Base-by-base conservation (phyloP, 2,888 invertebrate species). In the Hirtodrosophila trivittata region DNA sequence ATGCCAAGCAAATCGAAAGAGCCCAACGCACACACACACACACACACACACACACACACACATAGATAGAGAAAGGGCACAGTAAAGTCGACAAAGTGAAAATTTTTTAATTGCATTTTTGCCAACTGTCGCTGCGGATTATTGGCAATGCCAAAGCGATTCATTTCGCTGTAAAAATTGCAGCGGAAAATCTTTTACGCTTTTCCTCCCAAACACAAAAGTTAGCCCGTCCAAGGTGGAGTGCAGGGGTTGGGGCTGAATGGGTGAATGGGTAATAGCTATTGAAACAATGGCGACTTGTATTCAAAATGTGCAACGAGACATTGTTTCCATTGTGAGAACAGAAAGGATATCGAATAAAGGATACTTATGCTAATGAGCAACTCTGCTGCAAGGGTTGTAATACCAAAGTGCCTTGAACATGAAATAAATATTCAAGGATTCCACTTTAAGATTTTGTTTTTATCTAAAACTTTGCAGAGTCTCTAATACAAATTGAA, bases 61-160 rank as follows among this genome's bases (percentile, higher is more conserved):
- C 64, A 54, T 13, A 39, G 37, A 41, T 43, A 49, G 13, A 46
- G 18, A 10, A 13, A 38, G 12, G 42, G 50, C n/a, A 49, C 18
- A 30, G 38, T 12, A 52, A 72, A 54, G 68, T 62, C 72, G 50
- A 77, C 69, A 78, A 76, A 84, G 84, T 75, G 77, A 85, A 81
- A 66, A 85, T 85, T 87, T 85, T 84, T 87, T 84, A 84, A 84
- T 84, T 84, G 87, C 83, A 84, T 84, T 84, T 82, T 77, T 87
- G 67, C 84, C 87, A 84, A 84, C 84, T 84, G 84, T 84, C 87
- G 66, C 77, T 75, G 66, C 59, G 75, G 85, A 84, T 87, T 84
- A 81, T 85, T 83, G 83, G 83, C 85, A 70, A 54, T 51, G 56
- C 60, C 39, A 70, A 71, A 71, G 75, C 83, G 62, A 81, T 75